A percentile compares a stretch with the other conserved stretches of the same genome.
These are phyloP conservation scores for Strongylocentrotus purpuratus DNA, from an alignment of 35 echinoderm and acorn worm genomes.

Conservation along the genomic window DNA sequence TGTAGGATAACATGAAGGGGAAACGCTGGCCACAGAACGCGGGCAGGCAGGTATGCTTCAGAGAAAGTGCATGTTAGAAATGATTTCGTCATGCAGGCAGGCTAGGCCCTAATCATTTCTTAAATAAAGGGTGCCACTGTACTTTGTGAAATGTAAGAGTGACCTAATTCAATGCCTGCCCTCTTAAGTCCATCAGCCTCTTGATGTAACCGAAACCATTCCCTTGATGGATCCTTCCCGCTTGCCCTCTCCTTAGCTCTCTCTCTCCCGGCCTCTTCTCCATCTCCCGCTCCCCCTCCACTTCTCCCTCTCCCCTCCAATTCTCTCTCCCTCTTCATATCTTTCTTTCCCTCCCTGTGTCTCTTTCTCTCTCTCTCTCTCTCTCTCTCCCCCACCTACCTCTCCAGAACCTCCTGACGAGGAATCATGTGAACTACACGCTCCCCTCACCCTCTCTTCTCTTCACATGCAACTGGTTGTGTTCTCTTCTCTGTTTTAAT, in stretches of 20 bases:
- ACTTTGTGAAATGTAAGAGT: conserved; percentile 52
- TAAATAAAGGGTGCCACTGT: conserved; percentile 48
- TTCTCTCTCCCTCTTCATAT: neutral
- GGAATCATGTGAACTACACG: neutral
- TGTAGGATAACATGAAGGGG: conserved; percentile 23
- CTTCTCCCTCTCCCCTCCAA: neutral
- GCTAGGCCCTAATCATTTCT: conserved; percentile 41
- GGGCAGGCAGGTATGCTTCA: neutral
- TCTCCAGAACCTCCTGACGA: neutral
- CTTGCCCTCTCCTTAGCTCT: neutral
- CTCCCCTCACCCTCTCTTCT: neutral
- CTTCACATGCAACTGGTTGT: conserved; percentile 42
- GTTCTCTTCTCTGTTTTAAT: conserved; percentile 44
- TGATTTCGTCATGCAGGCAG: neutral
- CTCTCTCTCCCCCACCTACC: neutral
- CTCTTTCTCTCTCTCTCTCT: neutral
- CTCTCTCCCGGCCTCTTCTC: neutral
- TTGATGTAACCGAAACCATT: conserved; percentile 45
- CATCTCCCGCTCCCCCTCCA: neutral
- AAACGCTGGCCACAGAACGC: conserved; percentile 31
- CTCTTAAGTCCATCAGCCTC: conserved; percentile 42
- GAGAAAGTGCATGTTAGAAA: conserved; percentile 44
- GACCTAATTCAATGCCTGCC: conserved; percentile 52
- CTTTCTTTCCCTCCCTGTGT: neutral
- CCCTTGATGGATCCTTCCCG: conserved; percentile 21